A percentile compares a stretch with the other conserved stretches of the same genome.
Evolutionary conservation across 2,888 invertebrate genomes (phyloP).

Genomic region (Lithophane semibrunnea): DNA sequence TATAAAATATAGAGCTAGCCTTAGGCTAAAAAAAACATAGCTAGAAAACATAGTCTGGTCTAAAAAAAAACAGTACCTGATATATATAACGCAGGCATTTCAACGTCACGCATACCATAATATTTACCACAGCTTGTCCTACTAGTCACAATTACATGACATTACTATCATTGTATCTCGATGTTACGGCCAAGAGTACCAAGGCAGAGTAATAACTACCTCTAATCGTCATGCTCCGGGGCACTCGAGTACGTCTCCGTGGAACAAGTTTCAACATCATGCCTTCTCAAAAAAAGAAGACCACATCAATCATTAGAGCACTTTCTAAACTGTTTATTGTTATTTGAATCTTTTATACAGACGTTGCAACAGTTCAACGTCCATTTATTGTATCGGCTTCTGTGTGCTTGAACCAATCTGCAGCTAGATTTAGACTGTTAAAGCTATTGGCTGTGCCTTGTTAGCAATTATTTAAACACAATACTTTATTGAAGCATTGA

Average conservation of each 20-base stretch:
- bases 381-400: conserved; percentile 49
- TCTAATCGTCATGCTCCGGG: conserved; percentile 73
- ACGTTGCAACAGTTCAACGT: conserved; percentile 62
- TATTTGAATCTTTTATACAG: conserved; percentile 62
- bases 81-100: not conserved
- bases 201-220: conserved; percentile 63
- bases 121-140: conserved; percentile 29
- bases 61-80: conserved; percentile 6
- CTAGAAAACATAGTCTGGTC: not conserved
- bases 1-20: no score
- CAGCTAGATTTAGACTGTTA: conserved; percentile 49
- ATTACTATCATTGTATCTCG: conserved; percentile 49
- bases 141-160: conserved; percentile 50
- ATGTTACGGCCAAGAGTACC: conserved; percentile 53
- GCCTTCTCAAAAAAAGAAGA: conserved; percentile 78
- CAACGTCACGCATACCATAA: conserved; percentile 19
- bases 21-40: no score
- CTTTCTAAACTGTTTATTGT: conserved; percentile 86
- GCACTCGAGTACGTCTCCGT: conserved; percentile 66
- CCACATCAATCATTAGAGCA: conserved; percentile 84
- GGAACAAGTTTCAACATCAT: conserved; percentile 82
- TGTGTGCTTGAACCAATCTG: conserved; percentile 38
- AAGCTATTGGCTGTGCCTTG: conserved; percentile 28
- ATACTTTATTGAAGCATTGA: conserved; percentile 13
- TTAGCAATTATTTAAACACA: conserved; percentile 32